These are phyloP conservation scores for Drosophila diplacantha DNA, from an alignment of 2,888 invertebrate species.

Conservation along the genomic window DNA sequence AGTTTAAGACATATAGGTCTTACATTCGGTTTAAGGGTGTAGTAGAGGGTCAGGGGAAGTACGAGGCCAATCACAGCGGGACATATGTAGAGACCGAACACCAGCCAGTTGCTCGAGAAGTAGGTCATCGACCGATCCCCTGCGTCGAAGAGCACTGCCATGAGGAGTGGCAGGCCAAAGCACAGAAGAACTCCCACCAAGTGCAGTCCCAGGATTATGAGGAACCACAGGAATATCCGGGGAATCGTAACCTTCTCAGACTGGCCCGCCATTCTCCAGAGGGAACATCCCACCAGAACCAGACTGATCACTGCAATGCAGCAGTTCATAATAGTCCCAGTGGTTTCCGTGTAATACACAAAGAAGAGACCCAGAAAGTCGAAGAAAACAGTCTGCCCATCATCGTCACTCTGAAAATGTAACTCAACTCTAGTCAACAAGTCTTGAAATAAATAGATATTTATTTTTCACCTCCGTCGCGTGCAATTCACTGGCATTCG, in stretches of 20 bases:
- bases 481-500: constrained; percentile 51
- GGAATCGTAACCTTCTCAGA: constrained; percentile 43
- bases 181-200: constrained; percentile 69
- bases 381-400: constrained; percentile 82
- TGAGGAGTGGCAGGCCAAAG: constrained; percentile 68
- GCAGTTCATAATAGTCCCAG: constrained; percentile 75
- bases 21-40: constrained; percentile 66
- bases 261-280: constrained; percentile 64
- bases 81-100: constrained; percentile 75
- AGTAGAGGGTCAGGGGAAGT: constrained; percentile 66
- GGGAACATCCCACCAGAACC: constrained; percentile 59
- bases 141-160: constrained; percentile 76
- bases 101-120: constrained; percentile 80
- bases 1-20: background rate
- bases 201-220: constrained; percentile 57
- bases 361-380: constrained; percentile 85
- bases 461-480: constrained; percentile 15
- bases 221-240: constrained; percentile 58
- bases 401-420: constrained; percentile 67
- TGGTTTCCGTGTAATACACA: constrained; percentile 81
- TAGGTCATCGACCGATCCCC: constrained; percentile 80
- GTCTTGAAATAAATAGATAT: background rate
- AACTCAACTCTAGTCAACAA: background rate
- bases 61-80: constrained; percentile 73
- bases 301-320: constrained; percentile 75